phyloP scores from a whole-genome alignment of 2,888 invertebrate species.

The Drosophila anceps region DNA sequence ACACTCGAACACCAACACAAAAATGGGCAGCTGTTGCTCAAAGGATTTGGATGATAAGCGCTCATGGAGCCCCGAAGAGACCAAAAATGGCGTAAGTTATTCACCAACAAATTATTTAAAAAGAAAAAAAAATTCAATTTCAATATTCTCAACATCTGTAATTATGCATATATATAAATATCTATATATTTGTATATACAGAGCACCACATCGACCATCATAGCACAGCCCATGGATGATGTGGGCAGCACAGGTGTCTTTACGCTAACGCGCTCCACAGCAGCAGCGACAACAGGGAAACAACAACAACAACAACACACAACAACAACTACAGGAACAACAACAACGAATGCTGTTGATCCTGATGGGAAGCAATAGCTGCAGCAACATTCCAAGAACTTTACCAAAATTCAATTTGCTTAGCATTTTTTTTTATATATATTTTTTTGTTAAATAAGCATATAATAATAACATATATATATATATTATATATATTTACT shows the following conservation, averaged over 20 bases:
- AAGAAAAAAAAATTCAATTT: background rate
- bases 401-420: slow-evolving; percentile 1
- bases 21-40: slow-evolving; percentile 80
- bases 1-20: slow-evolving; percentile 7
- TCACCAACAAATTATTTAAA: background rate
- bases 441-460: slow-evolving; percentile 10
- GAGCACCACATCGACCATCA: slow-evolving; percentile 82
- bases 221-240: slow-evolving; percentile 78
- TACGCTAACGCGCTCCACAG: slow-evolving; percentile 62
- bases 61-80: slow-evolving; percentile 82
- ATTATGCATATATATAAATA: background rate
- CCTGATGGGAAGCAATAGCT: slow-evolving; percentile 38
- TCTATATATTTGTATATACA: slow-evolving; percentile 25
- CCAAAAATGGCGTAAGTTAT: slow-evolving; percentile 77
- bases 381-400: background rate
- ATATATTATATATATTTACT: slow-evolving; percentile 7
- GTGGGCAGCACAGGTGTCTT: slow-evolving; percentile 75
- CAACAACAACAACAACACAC: slow-evolving; percentile 43
- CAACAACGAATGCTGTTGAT: slow-evolving; percentile 18
- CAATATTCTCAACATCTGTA: background rate
- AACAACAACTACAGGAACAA: slow-evolving; percentile 34
- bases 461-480: slow-evolving; percentile 3
- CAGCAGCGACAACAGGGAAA: slow-evolving; percentile 44
- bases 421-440: slow-evolving; percentile 8
- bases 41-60: slow-evolving; percentile 81